Evolutionary conservation across 2,113 vertebrate species (phyloP), one percentile per base, ranked within the genome.

Genomic region (Labrus mixtus): DNA sequence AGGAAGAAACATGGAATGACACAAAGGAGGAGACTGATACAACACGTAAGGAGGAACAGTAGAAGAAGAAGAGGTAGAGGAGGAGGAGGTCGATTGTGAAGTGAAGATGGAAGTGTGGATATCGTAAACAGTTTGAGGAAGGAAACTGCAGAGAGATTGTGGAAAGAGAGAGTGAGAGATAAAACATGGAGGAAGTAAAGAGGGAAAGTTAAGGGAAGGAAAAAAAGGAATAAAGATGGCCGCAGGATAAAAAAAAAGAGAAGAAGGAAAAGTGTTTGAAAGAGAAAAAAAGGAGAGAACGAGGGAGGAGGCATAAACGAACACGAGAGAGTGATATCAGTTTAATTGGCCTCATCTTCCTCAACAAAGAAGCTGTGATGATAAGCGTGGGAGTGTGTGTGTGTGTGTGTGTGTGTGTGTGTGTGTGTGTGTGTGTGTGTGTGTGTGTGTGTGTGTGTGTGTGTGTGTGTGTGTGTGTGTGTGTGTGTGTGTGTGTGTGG

Each of bases 261-360:
- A 23, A 36, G 45, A 13, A 10, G n/a, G 19, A 17, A 22, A 23
- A 48, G 29, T 45, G 36, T 64, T 13, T 20, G 56, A 41, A 53
- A 54, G 15, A 22, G 33, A 61, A 15, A 15, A 48, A 61, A 17
- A 46, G 56, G 59, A 53, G 61, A 64, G 20, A 65, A 22, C 0
- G 59, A 62, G 78, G 48, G 74, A 70, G 65, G 70, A 83, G 64
- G 67, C 10, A 61, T 25, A 54, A 79, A 81, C 51, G 60, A 85
- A 78, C 77, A 64, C 36, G 25, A 82, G 73, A 81, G 79, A 90
- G 77, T 81, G 78, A 87, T 86, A 85, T 88, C 79, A 85, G 71
- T 90, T 90, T 89, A 90, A 90, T 90, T 89, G 85, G 84, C 81
- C 82, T 83, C 83, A 86, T 89, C 85, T 85, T 86, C 76, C 60